Evolutionary conservation across 2,888 invertebrate genomes (phyloP), one percentile per base, ranked within the genome.

Genomic region (Megastigmus dorsalis): DNA sequence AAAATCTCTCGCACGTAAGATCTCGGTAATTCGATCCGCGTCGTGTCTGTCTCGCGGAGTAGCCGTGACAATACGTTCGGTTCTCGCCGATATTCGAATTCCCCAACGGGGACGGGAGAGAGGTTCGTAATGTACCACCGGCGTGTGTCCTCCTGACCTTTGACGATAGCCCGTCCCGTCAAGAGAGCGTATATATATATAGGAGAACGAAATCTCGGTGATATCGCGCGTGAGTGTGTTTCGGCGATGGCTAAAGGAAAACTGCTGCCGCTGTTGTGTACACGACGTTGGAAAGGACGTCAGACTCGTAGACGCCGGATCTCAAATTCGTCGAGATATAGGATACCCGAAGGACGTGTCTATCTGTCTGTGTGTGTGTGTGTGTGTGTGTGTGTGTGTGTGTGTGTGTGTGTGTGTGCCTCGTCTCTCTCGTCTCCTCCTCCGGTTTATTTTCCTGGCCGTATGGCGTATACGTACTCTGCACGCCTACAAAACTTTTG

Each of bases 61-160:
- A 38, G 23, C 5, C 38, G 38, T 57, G 57, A 38, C 57, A 57
- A 38, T 20, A 15, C 57, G n/a, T n/a, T 57, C 38, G 38, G n/a
- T n/a, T 38, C 38, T 38, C 28, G 43, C 23, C 38, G n/a, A 41
- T 10, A 23, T 30, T 38, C 41, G 26, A 1, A 60, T 60, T 43
- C 43, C 43, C 60, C n/a, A n/a, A n/a, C n/a, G n/a, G n/a, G n/a
- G n/a, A n/a, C n/a, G 18, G 7, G 15, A 10, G 60, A 43, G 36
- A n/a, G 26, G 15, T n/a, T n/a, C 28, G 26, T n/a, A n/a, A n/a
- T n/a, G n/a, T n/a, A n/a, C n/a, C n/a, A n/a, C n/a, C n/a, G n/a
- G n/a, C n/a, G n/a, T n/a, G n/a, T 41, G 55, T 36, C 55, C 55
- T 36, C 23, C n/a, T 38, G 55, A 57, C 60, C 60, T 60, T 60